Conservation (phyloP, 2,797 vertebrate species). For the Eidolon dupreanum region DNA sequence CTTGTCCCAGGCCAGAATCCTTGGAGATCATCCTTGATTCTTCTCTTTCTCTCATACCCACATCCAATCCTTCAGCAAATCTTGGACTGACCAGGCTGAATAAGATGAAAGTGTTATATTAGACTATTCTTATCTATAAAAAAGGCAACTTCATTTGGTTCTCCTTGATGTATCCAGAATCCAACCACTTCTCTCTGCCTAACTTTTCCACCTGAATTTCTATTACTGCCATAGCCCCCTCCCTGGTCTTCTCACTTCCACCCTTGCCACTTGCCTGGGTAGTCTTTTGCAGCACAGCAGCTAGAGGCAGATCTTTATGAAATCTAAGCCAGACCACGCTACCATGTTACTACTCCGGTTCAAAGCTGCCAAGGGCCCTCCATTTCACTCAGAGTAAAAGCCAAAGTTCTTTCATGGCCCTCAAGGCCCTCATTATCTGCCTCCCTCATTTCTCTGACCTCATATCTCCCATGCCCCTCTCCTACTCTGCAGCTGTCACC, state of each 20-base stretch:
- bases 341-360: not conserved
- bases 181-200: not conserved
- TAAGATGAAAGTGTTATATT: not conserved
- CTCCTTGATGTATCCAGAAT: not conserved
- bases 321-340: rapidly evolving
- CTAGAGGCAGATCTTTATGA: not conserved
- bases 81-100: not conserved
- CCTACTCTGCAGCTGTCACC: not conserved
- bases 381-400: not conserved
- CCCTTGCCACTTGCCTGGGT: not conserved
- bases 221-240: not conserved
- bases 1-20: not conserved
- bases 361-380: not conserved
- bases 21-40: not conserved
- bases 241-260: not conserved
- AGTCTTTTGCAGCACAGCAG: not conserved
- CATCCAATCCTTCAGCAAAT: not conserved
- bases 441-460: not conserved
- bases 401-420: not conserved
- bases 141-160: not conserved
- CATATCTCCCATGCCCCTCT: not conserved
- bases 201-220: too few relatives aligned
- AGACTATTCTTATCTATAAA: not conserved
- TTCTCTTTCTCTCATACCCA: not conserved
- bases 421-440: not conserved